phyloP scores from a whole-genome alignment of 2,888 invertebrate species.

The Phrixothrix hirtus region DNA sequence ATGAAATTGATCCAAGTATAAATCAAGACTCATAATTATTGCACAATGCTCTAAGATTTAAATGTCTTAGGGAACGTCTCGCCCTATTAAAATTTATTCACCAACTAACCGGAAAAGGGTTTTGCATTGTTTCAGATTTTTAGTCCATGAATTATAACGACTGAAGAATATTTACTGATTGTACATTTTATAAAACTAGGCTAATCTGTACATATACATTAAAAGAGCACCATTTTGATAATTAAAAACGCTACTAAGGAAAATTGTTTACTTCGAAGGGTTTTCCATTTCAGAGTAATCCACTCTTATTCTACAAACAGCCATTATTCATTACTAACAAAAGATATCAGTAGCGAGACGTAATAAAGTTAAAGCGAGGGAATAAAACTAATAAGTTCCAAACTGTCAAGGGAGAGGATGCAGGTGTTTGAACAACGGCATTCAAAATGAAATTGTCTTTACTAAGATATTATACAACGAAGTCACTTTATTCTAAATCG shows the following conservation, averaged over 20 bases:
- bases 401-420: slow-evolving; percentile 34
- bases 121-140: no score
- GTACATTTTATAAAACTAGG: no score
- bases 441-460: slow-evolving; percentile 48
- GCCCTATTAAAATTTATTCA: slow-evolving; percentile 35
- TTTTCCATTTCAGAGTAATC: slow-evolving; percentile 23
- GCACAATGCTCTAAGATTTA: slow-evolving; percentile 37
- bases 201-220: no score
- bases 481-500: slow-evolving; percentile 51
- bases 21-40: slow-evolving; percentile 38
- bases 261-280: slow-evolving; percentile 17
- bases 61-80: slow-evolving; percentile 37
- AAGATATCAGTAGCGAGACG: slow-evolving; percentile 33
- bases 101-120: slow-evolving; percentile 26
- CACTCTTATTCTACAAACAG: slow-evolving; percentile 23
- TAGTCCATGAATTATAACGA: no score
- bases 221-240: no score
- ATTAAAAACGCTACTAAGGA: no score
- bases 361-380: slow-evolving; percentile 38
- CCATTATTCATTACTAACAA: slow-evolving; percentile 32
- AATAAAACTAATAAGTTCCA: slow-evolving; percentile 40
- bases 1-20: slow-evolving; percentile 36
- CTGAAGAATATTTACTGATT: no score
- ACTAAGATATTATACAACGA: slow-evolving; percentile 50
- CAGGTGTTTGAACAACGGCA: slow-evolving; percentile 44